Evolutionary conservation across 2,113 vertebrate genomes (phyloP), one percentile per base, ranked within the genome.

Genomic region (Spheniscus mendiculus): DNA sequence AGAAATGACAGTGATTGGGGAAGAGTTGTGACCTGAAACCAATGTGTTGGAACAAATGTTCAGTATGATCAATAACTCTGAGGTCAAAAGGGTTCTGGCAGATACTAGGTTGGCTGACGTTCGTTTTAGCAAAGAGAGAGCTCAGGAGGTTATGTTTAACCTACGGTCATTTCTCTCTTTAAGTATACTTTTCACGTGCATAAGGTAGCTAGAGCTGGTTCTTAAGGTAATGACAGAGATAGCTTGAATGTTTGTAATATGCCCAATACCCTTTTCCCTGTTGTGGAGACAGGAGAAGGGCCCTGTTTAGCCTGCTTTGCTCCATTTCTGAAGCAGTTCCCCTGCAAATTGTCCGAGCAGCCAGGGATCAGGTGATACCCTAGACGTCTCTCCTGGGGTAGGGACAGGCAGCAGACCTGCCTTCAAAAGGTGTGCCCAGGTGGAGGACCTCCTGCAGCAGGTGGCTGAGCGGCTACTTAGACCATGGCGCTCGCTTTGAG

Each of bases 151-250:
- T 36, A 2, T 42, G 5, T 72, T 79, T 67, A 70, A 87, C 21
- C 17, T 53, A 23, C 9, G 9, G 23, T 50, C 1, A 9, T 29
- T 81, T 83, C 42, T 80, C 23, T 34, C 25, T 77, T n/a, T 40
- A 22, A 53, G 19, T 32, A 10, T 10, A 12, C 3, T 76, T 76
- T 71, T 45, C 12, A 23, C 0, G 0, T 12, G 20, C 19, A 9
- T 36, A 27, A 53, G 11, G 13, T 62, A 32, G 45, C 21, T 81
- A 16, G 32, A 87, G 12, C 30, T 93, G 44, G 5, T 72, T 32
- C 53, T 65, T 66, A 36, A 70, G 40, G 44, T 34, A 79, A 34
- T 71, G 73, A 26, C 42, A 76, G 47, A 87, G 25, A 15, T 3
- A 23, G 6, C 40, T 66, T 83, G 62, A 61, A 49, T 76, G 12